These are phyloP conservation scores for Cylloceria caligata DNA, from an alignment of 2,888 invertebrate genomes.

Conservation along the genomic window DNA sequence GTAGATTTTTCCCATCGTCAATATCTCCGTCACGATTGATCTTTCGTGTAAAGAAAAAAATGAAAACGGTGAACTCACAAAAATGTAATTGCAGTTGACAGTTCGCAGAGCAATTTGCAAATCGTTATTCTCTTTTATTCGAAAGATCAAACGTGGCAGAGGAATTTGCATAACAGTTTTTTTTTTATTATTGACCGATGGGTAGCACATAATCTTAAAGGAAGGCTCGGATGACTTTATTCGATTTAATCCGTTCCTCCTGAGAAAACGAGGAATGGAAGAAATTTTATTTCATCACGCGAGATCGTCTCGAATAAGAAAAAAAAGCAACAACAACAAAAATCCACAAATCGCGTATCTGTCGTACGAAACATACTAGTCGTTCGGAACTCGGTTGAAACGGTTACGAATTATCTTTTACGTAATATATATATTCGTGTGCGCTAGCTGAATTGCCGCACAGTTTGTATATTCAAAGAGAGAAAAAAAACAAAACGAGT, in stretches of 20 bases:
- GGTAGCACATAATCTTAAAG: no score
- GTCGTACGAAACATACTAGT: constrained; percentile 19
- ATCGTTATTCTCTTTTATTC: no score
- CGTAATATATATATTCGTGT: not conserved
- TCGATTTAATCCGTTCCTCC: constrained; percentile 11
- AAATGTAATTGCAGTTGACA: no score
- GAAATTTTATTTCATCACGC: not conserved
- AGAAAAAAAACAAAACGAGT: not conserved
- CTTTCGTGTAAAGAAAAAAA: no score
- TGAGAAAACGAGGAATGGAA: not conserved
- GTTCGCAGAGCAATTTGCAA: no score
- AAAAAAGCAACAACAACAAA: not conserved
- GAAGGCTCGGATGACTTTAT: no score
- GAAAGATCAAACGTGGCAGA: not conserved
- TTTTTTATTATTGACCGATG: no score
- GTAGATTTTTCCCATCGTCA: no score
- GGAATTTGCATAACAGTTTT: no score
- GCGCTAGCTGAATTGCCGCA: not conserved
- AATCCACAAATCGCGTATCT: constrained; percentile 6
- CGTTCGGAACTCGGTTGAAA: constrained; percentile 23
- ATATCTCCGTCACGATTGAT: no score
- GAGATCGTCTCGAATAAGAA: not conserved
- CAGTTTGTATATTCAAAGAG: not conserved
- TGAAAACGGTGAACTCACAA: no score
- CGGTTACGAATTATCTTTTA: constrained; percentile 16